Base-by-base conservation (phyloP, 2,888 invertebrate species). In the Rhagium mordax region DNA sequence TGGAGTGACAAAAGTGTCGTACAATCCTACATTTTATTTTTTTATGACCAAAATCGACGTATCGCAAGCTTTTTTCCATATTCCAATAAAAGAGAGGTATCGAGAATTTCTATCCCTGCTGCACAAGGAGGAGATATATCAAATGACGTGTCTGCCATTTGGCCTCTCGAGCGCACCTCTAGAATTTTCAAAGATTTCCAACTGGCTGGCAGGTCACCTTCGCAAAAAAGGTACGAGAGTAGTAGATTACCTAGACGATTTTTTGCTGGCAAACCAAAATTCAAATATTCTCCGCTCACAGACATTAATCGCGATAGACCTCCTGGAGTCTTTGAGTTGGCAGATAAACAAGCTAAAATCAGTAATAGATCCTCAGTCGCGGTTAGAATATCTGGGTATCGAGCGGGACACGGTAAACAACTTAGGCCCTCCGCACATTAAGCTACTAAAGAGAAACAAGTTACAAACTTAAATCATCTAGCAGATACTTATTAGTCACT, bases 181-280 rank as follows among this genome's bases (percentile, higher is more conserved):
- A 29, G 73, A 77, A 5, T 82, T 82, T 61, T 76, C 80, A 6
- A 49, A 74, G 4, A 59, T 82, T 10, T 66, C 80, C 51, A 82
- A 82, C 67, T 82, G 81, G 80, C 18, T 81, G 3, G 81, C 80
- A n/a, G 49, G 53, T n/a, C 15, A 33, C 0, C 69, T 82, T 3
- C 64, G 79, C 15, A 16, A 68, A 20, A 74, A 41, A 61, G 74
- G 71, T 0, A 70, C 79, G 15, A 68, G 78, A 60, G 66, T 79
- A 1, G 67, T 82, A 8, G 80, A 82, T 0, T 84, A 81, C 33
- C 62, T 81, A 7, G 81, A 82, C 81, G 81, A 82, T 27, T 72
- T 75, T 55, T 57, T 72, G 3, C 13, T 72, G 7, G 70, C 75
- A 3, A 18, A 59, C 16, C 72, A 74, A 13, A 47, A 69, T 49